These are phyloP conservation scores for Acrocephalus arundinaceus DNA, from an alignment of 2,113 vertebrate genomes.

Conservation along the genomic window DNA sequence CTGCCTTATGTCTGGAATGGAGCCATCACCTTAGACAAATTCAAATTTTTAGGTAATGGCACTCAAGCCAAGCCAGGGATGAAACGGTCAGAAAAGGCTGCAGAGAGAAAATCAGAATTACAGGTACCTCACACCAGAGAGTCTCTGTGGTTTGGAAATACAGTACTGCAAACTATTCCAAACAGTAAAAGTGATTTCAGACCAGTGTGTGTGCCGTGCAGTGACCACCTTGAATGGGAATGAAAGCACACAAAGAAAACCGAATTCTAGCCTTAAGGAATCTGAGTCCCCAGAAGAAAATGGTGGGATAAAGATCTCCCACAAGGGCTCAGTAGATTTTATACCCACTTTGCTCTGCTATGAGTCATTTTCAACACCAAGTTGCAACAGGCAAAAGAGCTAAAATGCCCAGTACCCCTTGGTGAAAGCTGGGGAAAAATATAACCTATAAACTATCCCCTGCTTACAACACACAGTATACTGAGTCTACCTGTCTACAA, in stretches of 20 bases:
- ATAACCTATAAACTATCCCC: not conserved
- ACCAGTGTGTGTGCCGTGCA: not conserved
- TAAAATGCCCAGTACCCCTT: not conserved
- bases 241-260: not conserved
- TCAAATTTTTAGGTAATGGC: not conserved
- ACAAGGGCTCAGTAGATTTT: not conserved
- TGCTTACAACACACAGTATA: not conserved
- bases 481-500: not conserved
- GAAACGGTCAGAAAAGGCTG: not conserved
- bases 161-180: not conserved
- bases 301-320: not conserved
- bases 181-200: not conserved
- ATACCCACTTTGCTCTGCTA: not conserved
- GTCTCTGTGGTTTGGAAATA: not conserved
- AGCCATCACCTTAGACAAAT: not conserved
- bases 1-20: not conserved
- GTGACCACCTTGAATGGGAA: not conserved
- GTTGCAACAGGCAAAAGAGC: not conserved
- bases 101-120: not conserved
- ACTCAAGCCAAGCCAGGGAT: not conserved
- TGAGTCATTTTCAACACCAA: not conserved
- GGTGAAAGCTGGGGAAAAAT: not conserved
- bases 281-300: not conserved
- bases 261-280: not conserved
- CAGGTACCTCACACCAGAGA: not conserved